Percentiles rank a stretch among this genome's conserved stretches.
Evolutionary conservation across 2,797 vertebrate species (phyloP).

Genomic region (Artibeus jamaicensis): DNA sequence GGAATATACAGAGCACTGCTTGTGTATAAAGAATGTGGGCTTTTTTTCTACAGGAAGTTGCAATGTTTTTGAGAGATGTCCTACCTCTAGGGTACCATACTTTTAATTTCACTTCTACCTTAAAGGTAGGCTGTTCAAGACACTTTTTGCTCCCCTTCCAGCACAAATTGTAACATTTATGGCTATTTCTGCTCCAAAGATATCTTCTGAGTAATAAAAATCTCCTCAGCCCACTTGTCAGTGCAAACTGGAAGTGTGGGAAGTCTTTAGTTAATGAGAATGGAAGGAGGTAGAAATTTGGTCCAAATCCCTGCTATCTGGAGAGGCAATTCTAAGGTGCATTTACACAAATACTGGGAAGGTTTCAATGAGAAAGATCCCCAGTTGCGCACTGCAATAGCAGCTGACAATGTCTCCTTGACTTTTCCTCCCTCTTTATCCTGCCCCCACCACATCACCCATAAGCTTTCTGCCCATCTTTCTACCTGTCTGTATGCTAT

Average conservation of each 20-base stretch:
- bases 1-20: not conserved
- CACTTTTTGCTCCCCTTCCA: not conserved
- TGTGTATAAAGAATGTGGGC: not conserved
- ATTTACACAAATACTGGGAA: not conserved
- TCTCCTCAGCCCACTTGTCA: not conserved
- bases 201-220: not conserved
- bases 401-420: not conserved
- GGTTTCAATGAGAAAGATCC: not conserved
- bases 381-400: not conserved
- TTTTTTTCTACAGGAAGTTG: not conserved
- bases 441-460: not conserved
- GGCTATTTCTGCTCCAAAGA: not conserved
- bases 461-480: not conserved
- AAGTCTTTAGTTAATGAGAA: not conserved
- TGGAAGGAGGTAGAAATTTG: not conserved
- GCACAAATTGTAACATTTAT: not conserved
- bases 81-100: accelerated
- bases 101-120: not conserved
- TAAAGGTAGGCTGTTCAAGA: not conserved
- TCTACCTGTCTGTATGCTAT: not conserved
- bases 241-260: not conserved
- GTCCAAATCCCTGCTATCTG: not conserved
- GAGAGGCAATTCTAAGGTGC: not conserved
- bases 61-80: not conserved
- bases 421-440: not conserved